Evolutionary conservation across 37 sponge, comb jelly and placozoan genomes (phyloP), one percentile per base, ranked within the genome.

Genomic region (Ianthella basta): DNA sequence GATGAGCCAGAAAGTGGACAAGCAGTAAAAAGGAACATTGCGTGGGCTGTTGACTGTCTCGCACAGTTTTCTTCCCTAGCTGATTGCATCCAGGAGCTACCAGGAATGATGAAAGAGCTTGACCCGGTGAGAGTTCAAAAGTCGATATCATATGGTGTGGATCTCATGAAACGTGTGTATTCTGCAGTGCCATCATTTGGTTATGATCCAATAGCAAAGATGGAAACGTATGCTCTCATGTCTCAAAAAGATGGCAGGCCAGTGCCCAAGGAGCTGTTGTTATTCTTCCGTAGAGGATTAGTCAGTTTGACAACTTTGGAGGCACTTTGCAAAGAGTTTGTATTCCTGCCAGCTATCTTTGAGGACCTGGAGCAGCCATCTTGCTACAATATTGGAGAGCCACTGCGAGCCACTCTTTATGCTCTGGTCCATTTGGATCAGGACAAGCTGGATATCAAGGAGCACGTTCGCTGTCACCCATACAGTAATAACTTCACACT

Each of bases 381-480:
- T 19, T 75, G 54, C 10, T 25, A 75, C 20, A 24, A 53, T 40
- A 44, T 44, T 21, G 54, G 78, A 24, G n/a, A 23, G 23, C 54
- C 37, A 21, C 1, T 75, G 1, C 20, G 78, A 41, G n/a, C 20
- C 15, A 75, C 78, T 36, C 16, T 75, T 18, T 75, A 75, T 25
- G 78, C 78, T 23, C 23, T 75, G 44, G 24, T 75, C 19, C 37
- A 75, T 41, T 41, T 24, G 37, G 24, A 75, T 44, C 12, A 2
- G 50, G 78, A 75, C 1, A 36, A 50, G 54, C 10, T 36, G 33
- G 37, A 30, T 13, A 24, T 75, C 50, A 36, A 39, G 40, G 78
- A 75, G 25, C 44, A 36, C 3, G 40, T 75, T 75, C 78, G 78
- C 21, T 75, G 78, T 36, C 40, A 14, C n/a, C 78, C 78, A 15